Conservation (phyloP, 2,888 invertebrate genomes). For the Osmoderma eremita region DNA sequence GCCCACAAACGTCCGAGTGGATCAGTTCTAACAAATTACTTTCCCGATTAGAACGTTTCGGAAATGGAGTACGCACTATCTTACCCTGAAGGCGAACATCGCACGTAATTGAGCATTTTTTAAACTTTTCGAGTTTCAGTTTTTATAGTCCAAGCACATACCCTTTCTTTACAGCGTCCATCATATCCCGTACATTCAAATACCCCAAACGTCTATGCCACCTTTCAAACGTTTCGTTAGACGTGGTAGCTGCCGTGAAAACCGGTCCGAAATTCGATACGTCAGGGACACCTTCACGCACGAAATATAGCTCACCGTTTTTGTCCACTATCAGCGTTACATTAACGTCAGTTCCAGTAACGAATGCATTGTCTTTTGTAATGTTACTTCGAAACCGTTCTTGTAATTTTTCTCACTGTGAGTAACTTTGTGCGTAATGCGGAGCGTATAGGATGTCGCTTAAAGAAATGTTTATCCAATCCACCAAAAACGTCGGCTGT, state of each 20-base stretch:
- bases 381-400: constrained; percentile 9
- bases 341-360: neutral
- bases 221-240: too few species aligned
- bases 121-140: too few species aligned
- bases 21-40: constrained; percentile 47
- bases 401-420: constrained; percentile 33
- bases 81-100: too few species aligned
- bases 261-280: constrained; percentile 42
- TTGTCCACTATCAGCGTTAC: constrained; percentile 1
- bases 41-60: constrained; percentile 34
- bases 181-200: too few species aligned
- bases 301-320: constrained; percentile 13
- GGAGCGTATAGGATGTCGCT: constrained; percentile 17
- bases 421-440: constrained; percentile 37
- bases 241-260: neutral
- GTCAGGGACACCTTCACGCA: neutral
- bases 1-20: constrained; percentile 48
- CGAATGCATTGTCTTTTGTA: constrained; percentile 6
- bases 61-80: too few species aligned
- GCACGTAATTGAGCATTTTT: too few species aligned
- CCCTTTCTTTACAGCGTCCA: too few species aligned
- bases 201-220: too few species aligned
- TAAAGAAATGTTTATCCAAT: neutral
- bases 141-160: too few species aligned
- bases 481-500: neutral